phyloP scores from a whole-genome alignment of 2,113 vertebrate genomes.

The Hyla sarda region DNA sequence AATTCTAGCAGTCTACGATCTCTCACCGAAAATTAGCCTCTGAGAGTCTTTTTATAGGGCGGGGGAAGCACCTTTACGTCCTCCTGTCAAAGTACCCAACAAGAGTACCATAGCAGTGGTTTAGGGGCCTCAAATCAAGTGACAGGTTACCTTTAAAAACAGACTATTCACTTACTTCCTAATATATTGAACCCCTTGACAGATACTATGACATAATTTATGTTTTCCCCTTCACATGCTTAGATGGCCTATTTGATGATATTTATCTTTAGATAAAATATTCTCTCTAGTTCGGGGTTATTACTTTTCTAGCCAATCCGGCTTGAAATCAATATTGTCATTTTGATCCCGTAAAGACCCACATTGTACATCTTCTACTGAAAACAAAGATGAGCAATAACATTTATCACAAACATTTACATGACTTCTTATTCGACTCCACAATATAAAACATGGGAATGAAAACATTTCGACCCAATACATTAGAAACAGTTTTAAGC shows the following conservation, averaged over 20 bases:
- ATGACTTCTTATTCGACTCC: not conserved
- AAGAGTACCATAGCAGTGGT: too few species aligned
- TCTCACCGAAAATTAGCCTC: too few species aligned
- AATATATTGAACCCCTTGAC: too few species aligned
- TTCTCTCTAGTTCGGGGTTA: not conserved
- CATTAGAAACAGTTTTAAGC: conserved; percentile 39
- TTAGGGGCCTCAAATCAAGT: too few species aligned
- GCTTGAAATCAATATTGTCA: not conserved
- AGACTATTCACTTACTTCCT: too few species aligned
- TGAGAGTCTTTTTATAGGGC: too few species aligned
- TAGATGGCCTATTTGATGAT: not conserved
- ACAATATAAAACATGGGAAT: not conserved
- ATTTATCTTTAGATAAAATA: conserved; percentile 15
- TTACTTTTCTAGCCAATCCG: not conserved
- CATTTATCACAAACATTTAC: not conserved
- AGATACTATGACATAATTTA: too few species aligned
- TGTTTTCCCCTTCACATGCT: too few species aligned
- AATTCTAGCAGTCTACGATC: too few species aligned
- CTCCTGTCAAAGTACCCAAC: too few species aligned
- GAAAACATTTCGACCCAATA: not conserved
- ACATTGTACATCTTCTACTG: not conserved
- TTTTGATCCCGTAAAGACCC: not conserved
- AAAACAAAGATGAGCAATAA: not conserved
- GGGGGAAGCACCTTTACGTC: too few species aligned
- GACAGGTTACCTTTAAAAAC: too few species aligned